phyloP scores from a whole-genome alignment of 2,113 vertebrate genomes.

The Corvus moneduloides region DNA sequence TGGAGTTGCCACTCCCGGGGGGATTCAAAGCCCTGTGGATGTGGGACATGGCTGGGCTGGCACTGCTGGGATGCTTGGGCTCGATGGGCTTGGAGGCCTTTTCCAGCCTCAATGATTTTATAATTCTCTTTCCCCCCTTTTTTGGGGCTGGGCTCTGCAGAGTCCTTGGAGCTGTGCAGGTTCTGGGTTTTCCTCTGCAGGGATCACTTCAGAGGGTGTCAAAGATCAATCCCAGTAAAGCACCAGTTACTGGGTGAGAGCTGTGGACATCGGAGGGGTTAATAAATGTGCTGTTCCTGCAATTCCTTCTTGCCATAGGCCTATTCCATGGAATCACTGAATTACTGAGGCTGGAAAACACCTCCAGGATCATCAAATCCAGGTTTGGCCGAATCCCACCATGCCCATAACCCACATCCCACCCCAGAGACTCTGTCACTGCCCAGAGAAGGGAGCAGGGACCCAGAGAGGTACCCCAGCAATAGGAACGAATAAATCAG shows the following conservation, averaged over 20 bases:
- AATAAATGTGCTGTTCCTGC: background rate
- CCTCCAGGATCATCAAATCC: background rate
- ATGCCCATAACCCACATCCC: fast-evolving
- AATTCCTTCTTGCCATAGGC: background rate
- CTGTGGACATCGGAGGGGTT: background rate
- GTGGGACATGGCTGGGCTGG: background rate
- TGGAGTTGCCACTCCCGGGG: fast-evolving
- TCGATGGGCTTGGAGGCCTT: background rate
- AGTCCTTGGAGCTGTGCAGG: background rate
- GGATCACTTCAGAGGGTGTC: background rate
- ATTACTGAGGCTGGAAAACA: background rate
- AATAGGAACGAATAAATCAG: fast-evolving
- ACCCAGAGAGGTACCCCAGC: background rate
- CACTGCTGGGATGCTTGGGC: background rate
- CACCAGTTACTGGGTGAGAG: background rate
- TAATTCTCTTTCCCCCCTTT: background rate
- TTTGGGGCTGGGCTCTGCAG: background rate
- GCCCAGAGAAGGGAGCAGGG: background rate
- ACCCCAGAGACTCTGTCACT: background rate
- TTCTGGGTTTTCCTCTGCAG: background rate
- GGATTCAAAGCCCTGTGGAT: background rate
- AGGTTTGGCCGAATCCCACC: background rate
- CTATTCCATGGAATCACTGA: background rate
- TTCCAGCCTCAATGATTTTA: background rate
- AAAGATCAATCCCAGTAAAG: background rate